Base-by-base conservation (phyloP, 2,797 vertebrate species). In the Decapterus maruadsi region DNA sequence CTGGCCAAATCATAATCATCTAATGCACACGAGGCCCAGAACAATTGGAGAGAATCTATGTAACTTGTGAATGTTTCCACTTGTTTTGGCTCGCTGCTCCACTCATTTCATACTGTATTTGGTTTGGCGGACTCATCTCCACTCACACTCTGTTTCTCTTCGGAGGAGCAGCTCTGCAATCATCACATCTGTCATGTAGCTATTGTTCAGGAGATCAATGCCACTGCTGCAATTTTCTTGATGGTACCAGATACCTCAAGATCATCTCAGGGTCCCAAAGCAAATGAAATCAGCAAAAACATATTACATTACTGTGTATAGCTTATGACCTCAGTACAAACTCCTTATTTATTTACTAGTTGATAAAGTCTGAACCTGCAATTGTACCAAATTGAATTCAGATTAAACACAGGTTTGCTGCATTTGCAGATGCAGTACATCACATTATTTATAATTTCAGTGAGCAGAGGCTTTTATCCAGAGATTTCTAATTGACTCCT, bases 111-210 rank as follows among this genome's bases (percentile, higher is more conserved):
- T 11, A 22, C 36, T 55, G 50, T 13, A 4, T 72, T 60, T 48
- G 57, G 36, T 68, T 74, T 65, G 71, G 59, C 45, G 62, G 70
- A 64, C 62, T 56, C 57, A 59, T 83, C 69, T 62, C 42, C 78
- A 63, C 42, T 55, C 77, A 4, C 63, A 75, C 59, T 53, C 56
- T 68, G 70, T 73, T 66, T 74, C 83, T 82, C 80, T 45, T 71
- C 80, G 81, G 81, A 83, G 59, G 77, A 68, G 67, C 61, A 60
- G 55, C 87, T 91, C 77, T 90, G 92, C 90, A 83, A 14, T 92
- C 91, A 91, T 92, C 89, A 89, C 75, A 89, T 92, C 85, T 92
- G 91, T 92, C 87, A 83, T 90, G 89, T 83, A 87, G 86, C 86
- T 67, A 74, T 90, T 88, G 87, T 90, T 92, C 85, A 81, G 74